phyloP scores from a whole-genome alignment of 35 echinoderm and acorn worm genomes.

The Hemicentrotus pulcherrimus region DNA sequence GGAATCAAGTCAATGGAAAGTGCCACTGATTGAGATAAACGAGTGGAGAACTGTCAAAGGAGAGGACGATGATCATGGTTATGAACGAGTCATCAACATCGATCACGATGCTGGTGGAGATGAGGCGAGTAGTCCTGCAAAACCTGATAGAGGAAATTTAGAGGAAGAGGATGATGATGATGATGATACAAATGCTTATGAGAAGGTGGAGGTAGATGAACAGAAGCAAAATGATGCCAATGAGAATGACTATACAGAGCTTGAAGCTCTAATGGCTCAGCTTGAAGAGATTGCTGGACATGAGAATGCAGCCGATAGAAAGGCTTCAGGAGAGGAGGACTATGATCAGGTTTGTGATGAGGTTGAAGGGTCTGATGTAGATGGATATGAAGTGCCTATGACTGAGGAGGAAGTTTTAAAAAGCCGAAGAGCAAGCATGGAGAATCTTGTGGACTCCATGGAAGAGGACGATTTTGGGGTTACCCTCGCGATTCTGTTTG shows the following conservation, averaged over 20 bases:
- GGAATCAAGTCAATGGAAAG: neutral
- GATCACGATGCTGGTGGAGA: neutral
- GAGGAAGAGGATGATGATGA: slow-evolving; percentile 38
- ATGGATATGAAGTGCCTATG: slow-evolving; percentile 48
- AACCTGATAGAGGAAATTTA: slow-evolving; percentile 23
- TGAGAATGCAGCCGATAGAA: slow-evolving; percentile 4
- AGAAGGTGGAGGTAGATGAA: slow-evolving; percentile 47
- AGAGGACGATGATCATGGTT: slow-evolving; percentile 40
- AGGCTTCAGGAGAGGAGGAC: neutral
- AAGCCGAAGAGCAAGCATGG: slow-evolving; percentile 32
- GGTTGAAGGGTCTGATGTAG: neutral
- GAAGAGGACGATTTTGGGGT: slow-evolving; percentile 35
- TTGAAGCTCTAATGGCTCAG: slow-evolving; percentile 20
- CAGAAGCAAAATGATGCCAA: neutral
- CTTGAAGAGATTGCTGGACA: slow-evolving; percentile 3
- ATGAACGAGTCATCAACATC: neutral
- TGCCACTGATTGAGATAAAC: neutral
- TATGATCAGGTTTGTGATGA: slow-evolving; percentile 42
- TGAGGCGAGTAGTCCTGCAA: neutral
- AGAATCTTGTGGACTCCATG: slow-evolving; percentile 27
- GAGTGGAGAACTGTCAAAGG: neutral
- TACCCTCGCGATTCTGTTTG: slow-evolving; percentile 27
- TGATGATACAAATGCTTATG: slow-evolving; percentile 18
- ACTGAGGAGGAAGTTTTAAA: slow-evolving; percentile 33
- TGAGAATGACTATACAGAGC: slow-evolving; percentile 43